Evolutionary conservation across 2,888 invertebrate genomes (phyloP).

Genomic region (Panopea generosa): DNA sequence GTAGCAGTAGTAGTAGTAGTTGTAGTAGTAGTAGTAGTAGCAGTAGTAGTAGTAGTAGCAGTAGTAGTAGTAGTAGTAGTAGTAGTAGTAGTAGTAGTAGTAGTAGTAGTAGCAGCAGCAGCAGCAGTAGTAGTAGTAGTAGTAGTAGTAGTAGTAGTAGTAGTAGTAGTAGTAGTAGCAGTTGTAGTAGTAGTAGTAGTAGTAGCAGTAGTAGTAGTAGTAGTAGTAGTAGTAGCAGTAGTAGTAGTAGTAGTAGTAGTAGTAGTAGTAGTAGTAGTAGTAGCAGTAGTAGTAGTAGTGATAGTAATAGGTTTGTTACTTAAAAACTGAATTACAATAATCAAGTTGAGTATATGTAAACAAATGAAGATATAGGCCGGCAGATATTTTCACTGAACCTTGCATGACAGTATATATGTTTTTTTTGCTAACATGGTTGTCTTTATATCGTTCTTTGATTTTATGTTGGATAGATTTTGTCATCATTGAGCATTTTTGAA

Average conservation of each 20-base stretch:
- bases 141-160: constrained; percentile 1
- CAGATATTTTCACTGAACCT: too few species aligned
- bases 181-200: constrained; percentile 1
- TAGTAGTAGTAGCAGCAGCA: not conserved
- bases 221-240: constrained; percentile 2
- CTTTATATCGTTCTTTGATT: too few species aligned
- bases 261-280: constrained; percentile 3
- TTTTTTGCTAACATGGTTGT: too few species aligned
- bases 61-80: not conserved
- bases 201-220: constrained; percentile 2
- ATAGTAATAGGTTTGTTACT: not conserved
- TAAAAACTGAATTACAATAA: too few species aligned
- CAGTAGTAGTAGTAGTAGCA: not conserved
- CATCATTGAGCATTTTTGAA: too few species aligned
- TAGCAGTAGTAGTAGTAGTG: constrained; percentile 1
- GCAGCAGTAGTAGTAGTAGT: constrained; percentile 1
- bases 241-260: not conserved
- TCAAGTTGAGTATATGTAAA: too few species aligned
- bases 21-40: not conserved
- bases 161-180: not conserved
- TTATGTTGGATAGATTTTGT: too few species aligned
- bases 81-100: not conserved
- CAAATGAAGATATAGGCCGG: too few species aligned
- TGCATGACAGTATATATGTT: too few species aligned
- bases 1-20: constrained; percentile 2